Base-by-base conservation (phyloP, 2,888 invertebrate genomes). In the Euproctis similis region DNA sequence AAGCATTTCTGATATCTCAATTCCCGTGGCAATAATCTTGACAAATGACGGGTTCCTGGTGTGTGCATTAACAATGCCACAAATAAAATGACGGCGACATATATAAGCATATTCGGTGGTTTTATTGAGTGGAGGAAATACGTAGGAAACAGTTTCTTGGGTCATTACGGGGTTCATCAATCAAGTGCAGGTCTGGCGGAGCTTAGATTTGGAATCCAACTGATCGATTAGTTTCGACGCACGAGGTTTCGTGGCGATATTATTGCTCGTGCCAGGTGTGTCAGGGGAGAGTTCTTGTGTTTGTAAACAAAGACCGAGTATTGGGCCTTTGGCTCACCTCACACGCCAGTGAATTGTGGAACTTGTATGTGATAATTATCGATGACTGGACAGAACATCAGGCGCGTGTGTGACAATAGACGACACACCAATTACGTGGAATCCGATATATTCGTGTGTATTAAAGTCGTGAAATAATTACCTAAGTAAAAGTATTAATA, bases 41-140 rank as follows among this genome's bases (percentile, higher is more conserved):
- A 81, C 77, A 82, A 82, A 81, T 80, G 71, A 76, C 71, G 75
- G 81, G 81, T 72, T 71, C 71, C 69, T 59, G 61, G 72, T 72
- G 69, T n/a, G 65, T 72, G 61, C 70, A 76, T 69, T 73, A 77
- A 81, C 81, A 78, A 75, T 73, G 70, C 69, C 71, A 70, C 71
- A 65, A 78, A 78, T 80, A 81, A 78, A 80, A 64, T 68, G 75
- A 70, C 67, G 65, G 66, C 62, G 70, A 66, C 69, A 72, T 62
- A 77, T 77, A 80, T 81, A 78, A 74, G 76, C 77, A 78, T 76
- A 76, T 78, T 81, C 65, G 73, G 78, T 74, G n/a, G 78, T 78
- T 81, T 81, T 78, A 81, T 82, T 77, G 77, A 81, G 77, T 80
- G 61, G 64, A 76, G 82, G 84, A 82, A 82, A 82, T 76, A 72